phyloP scores from a whole-genome alignment of 2,797 vertebrate genomes.

The Dallia pectoralis region DNA sequence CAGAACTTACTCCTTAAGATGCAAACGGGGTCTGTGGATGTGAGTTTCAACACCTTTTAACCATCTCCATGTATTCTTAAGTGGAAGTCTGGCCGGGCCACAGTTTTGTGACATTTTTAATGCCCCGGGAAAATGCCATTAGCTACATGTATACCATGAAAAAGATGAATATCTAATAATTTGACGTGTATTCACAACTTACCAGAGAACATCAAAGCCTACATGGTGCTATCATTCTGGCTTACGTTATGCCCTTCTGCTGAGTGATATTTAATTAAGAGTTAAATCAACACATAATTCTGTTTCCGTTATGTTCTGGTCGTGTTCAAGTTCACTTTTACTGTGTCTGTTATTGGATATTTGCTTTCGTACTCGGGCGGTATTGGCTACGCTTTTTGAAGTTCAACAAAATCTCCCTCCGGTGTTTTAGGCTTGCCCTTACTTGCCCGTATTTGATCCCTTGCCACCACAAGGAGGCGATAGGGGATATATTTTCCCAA shows the following conservation, averaged over 20 bases:
- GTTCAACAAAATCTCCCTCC: background rate
- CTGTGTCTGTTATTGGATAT: background rate
- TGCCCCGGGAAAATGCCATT: too few species aligned
- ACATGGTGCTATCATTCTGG: background rate
- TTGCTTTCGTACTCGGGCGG: background rate
- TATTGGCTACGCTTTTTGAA: background rate
- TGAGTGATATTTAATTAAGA: background rate
- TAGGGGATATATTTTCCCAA: conserved; percentile 6
- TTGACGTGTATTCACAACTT: too few species aligned
- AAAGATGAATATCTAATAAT: too few species aligned
- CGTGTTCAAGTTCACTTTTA: background rate
- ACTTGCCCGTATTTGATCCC: background rate
- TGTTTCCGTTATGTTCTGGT: background rate
- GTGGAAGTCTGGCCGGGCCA: too few species aligned
- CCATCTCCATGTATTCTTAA: too few species aligned
- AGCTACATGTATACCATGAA: too few species aligned
- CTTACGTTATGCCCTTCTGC: background rate
- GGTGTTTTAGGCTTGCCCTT: background rate
- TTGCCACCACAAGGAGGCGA: conserved; percentile 13
- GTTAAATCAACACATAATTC: background rate
- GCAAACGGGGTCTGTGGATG: too few species aligned
- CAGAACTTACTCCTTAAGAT: too few species aligned
- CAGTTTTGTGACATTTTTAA: too few species aligned
- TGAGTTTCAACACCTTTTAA: too few species aligned
- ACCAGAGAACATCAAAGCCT: background rate